phyloP scores from a whole-genome alignment of 1,140 invertebrate species.

The Zaprionus camerounensis region DNA sequence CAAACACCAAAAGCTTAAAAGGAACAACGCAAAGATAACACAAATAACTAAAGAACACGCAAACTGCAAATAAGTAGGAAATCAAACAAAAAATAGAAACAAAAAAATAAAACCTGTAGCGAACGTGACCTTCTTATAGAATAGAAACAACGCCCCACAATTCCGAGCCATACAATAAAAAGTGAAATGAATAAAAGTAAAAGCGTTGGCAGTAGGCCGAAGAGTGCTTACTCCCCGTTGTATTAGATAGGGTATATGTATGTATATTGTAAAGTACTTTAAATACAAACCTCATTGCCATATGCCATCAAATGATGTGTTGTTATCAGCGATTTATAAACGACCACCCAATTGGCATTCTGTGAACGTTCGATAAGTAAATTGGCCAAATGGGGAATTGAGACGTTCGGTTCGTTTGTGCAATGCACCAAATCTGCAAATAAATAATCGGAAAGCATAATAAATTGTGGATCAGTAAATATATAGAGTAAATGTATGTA shows the following conservation, averaged over 20 bases:
- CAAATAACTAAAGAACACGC: slow-evolving; percentile 35
- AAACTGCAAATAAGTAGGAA: slow-evolving; percentile 13
- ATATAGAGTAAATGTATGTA: neutral
- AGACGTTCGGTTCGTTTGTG: slow-evolving; percentile 99
- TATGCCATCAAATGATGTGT: slow-evolving; percentile 99
- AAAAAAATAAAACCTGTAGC: slow-evolving; percentile 30
- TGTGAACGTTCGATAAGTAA: slow-evolving; percentile 98
- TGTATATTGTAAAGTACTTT: neutral
- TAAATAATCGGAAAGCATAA: slow-evolving; percentile 21
- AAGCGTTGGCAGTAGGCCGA: slow-evolving; percentile 13
- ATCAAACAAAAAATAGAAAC: slow-evolving; percentile 22
- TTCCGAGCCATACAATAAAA: slow-evolving; percentile 28
- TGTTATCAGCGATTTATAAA: slow-evolving; percentile 99
- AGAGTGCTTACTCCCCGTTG: neutral
- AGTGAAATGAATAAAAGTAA: slow-evolving; percentile 42
- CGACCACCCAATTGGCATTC: slow-evolving; percentile 98
- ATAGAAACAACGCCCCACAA: slow-evolving; percentile 34
- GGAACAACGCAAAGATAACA: slow-evolving; percentile 31
- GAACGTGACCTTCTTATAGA: slow-evolving; percentile 34
- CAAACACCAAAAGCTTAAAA: slow-evolving; percentile 29
- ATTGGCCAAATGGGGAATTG: slow-evolving; percentile 99
- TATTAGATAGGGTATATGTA: neutral
- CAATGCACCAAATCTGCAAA: slow-evolving; percentile 98
- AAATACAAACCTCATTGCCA: slow-evolving; percentile 96
- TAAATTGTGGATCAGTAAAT: slow-evolving; percentile 2